A percentile compares a stretch with the other conserved stretches of the same genome.
These are phyloP conservation scores for Pogonus chalceus DNA, from an alignment of 1,140 invertebrate genomes.

Conservation along the genomic window DNA sequence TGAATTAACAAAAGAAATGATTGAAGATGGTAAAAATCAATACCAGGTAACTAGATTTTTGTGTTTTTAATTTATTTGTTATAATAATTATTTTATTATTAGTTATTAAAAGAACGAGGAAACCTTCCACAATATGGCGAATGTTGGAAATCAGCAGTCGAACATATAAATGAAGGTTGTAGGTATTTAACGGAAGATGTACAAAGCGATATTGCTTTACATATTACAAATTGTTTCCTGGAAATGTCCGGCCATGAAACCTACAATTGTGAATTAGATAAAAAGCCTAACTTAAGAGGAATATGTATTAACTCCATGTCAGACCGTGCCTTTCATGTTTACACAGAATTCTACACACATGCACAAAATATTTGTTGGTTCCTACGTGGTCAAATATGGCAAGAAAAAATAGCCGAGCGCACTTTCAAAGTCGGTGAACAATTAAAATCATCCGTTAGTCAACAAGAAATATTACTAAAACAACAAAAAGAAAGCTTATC, in stretches of 20 bases:
- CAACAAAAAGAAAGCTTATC: constrained; percentile 45
- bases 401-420: constrained; percentile 45
- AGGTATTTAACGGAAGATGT: constrained; percentile 46
- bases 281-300: constrained; percentile 32
- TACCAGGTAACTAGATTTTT: constrained; percentile 26
- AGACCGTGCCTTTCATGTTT: constrained; percentile 48
- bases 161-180: constrained; percentile 44
- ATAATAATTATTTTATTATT: constrained; percentile 1
- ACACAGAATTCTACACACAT: constrained; percentile 58
- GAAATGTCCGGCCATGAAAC: constrained; percentile 44
- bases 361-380: constrained; percentile 60
- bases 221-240: constrained; percentile 58
- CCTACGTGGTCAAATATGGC: constrained; percentile 54
- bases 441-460: constrained; percentile 24
- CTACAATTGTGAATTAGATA: constrained; percentile 41
- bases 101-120: constrained; percentile 30
- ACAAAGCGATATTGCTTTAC: constrained; percentile 49
- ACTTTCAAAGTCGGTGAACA: constrained; percentile 28
- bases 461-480: constrained; percentile 38
- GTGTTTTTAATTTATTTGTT: neutral
- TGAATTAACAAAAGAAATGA: constrained; percentile 21
- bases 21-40: constrained; percentile 26
- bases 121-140: constrained; percentile 43
- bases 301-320: constrained; percentile 47
- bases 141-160: constrained; percentile 52